A percentile compares a stretch with the other conserved stretches of the same genome.
Conservation (phyloP, 2,113 vertebrate species). For the Corythornis madagascariensis region DNA sequence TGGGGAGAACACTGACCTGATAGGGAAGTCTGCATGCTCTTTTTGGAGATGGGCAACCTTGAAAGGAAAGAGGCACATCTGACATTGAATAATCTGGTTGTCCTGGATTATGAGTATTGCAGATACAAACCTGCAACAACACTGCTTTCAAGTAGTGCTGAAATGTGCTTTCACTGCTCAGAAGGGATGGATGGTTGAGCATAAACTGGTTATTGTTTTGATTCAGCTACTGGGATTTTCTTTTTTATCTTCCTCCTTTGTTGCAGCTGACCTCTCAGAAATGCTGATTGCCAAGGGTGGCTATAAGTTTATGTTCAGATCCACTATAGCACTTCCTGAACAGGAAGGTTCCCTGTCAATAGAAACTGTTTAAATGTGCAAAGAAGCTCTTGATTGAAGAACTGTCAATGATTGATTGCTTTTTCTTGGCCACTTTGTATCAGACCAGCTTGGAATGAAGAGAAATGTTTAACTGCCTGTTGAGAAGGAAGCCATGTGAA, state of each 20-base stretch:
- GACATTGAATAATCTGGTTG: neutral
- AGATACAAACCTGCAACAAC: neutral
- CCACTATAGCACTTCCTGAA: neutral
- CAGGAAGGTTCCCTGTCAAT: conserved; percentile 18
- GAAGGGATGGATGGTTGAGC: neutral
- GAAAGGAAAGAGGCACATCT: neutral
- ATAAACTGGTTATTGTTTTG: neutral
- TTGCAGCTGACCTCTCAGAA: conserved; percentile 17
- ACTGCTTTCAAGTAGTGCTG: neutral
- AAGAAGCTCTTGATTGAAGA: conserved; percentile 33
- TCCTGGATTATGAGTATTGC: neutral
- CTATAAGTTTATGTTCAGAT: neutral
- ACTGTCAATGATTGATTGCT: neutral
- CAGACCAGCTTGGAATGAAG: neutral
- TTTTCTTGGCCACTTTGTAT: conserved; percentile 28
- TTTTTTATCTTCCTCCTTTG: neutral
- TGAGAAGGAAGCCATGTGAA: neutral
- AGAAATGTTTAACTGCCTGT: neutral
- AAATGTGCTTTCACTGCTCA: neutral
- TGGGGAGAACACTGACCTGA: neutral
- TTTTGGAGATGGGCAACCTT: neutral
- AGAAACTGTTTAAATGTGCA: neutral
- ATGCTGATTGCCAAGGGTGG: neutral
- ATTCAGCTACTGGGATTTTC: neutral
- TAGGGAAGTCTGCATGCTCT: too few relatives aligned